Evolutionary conservation across 2,797 vertebrate genomes (phyloP).

Genomic region (Acomys russatus): DNA sequence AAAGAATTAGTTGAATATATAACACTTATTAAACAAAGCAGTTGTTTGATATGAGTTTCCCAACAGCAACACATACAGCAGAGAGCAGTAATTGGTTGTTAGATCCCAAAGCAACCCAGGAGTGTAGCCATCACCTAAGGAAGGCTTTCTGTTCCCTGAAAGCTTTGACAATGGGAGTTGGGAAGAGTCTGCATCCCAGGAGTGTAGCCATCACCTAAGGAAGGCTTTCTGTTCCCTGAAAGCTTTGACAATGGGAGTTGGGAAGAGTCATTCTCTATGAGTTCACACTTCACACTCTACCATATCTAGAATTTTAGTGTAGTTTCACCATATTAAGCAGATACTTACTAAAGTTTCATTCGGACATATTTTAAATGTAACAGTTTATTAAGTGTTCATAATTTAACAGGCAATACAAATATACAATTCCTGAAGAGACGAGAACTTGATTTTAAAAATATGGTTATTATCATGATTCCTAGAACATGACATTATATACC

Average conservation of each 20-base stretch:
- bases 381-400: background rate
- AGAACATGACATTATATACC: background rate
- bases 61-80: background rate
- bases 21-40: background rate
- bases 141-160: background rate
- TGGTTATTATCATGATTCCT: background rate
- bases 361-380: background rate
- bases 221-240: background rate
- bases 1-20: background rate
- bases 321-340: background rate
- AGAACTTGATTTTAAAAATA: background rate
- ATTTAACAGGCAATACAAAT: background rate
- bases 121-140: background rate
- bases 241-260: background rate
- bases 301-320: background rate
- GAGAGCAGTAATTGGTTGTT: rapidly evolving
- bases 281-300: background rate
- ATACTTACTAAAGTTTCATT: background rate
- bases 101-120: rapidly evolving
- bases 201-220: background rate
- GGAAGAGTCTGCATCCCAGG: too few relatives aligned
- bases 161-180: background rate
- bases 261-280: background rate
- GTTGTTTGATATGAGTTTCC: background rate
- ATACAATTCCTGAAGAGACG: background rate